phyloP scores from a whole-genome alignment of 2,888 invertebrate genomes.

The Eristalinus aeneus region DNA sequence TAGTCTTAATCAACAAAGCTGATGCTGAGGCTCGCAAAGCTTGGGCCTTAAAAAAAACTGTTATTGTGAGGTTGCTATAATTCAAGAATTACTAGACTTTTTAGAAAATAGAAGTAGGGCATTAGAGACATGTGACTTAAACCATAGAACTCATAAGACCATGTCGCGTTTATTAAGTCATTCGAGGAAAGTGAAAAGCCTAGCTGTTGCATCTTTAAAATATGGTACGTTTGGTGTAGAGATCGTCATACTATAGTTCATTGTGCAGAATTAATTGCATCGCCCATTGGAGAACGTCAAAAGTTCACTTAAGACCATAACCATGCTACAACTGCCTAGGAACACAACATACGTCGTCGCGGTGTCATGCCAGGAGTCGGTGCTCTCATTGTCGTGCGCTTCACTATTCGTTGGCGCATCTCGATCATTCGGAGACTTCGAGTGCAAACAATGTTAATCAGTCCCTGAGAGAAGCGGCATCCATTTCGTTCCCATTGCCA shows the following conservation, averaged over 20 bases:
- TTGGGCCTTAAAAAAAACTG: too few species aligned
- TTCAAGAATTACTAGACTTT: too few species aligned
- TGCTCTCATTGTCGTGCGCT: slow-evolving; percentile 2
- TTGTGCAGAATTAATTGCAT: not conserved
- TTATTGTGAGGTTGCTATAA: too few species aligned
- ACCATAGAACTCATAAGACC: too few species aligned
- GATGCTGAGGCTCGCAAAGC: too few species aligned
- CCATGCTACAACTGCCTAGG: slow-evolving; percentile 21
- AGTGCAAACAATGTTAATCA: not conserved
- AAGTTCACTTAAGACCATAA: slow-evolving; percentile 9
- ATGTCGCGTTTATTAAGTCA: too few species aligned
- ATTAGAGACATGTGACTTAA: too few species aligned
- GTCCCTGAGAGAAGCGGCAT: not conserved
- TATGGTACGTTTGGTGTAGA: not conserved
- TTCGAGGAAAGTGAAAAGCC: too few species aligned
- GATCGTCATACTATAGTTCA: not conserved
- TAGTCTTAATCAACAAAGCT: too few species aligned
- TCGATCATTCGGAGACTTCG: not conserved
- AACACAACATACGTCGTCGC: slow-evolving; percentile 13
- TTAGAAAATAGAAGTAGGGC: too few species aligned
- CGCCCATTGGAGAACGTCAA: not conserved
- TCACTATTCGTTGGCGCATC: slow-evolving; percentile 14
- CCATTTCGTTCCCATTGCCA: not conserved
- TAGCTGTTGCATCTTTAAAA: too few species aligned
- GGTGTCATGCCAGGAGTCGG: not conserved